Evolutionary conservation across 2,888 invertebrate genomes (phyloP), one percentile per base, ranked within the genome.

Genomic region (Synergus laeviventris): DNA sequence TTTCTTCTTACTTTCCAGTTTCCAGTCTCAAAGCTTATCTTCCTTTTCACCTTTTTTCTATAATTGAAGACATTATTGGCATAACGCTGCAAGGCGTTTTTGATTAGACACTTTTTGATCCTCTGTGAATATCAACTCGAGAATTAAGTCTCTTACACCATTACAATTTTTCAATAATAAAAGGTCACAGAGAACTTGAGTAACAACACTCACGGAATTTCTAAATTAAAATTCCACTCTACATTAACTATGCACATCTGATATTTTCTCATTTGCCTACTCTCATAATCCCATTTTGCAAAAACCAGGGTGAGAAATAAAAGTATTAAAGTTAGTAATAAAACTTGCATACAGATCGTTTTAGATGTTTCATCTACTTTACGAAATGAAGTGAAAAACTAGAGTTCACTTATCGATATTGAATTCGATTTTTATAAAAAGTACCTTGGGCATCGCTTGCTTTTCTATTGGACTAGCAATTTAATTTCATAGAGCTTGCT

Each of bases 11-110:
- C n/a, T n/a, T n/a, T n/a, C n/a, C n/a, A 70, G 36, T 49, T 45
- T 12, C 39, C 31, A 9, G 42, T 56, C 73, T 64, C 79, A 79
- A 75, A 75, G 75, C 73, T 76, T 76, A 75, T 64, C 73, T 76
- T 76, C 49, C 24, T 75, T 73, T 60, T 60, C 62, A 38, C 62
- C 39, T 76, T 78, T 73, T 74, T 78, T n/a, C 31, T 21, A 39
- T 42, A 42, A 64, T 64, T 64, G 16, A 4, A n/a, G 49, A 49
- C n/a, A n/a, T n/a, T 49, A 49, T 49, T n/a, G 8, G 49, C n/a
- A 49, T 49, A 49, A n/a, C 45, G 16, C 24, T 5, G 42, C 45
- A 18, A 9, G 3, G 12, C 4, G 4, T 12, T 39, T 64, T 21
- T 18, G 12, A 70, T 18, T 64, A 12, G 18, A 16, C 24, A 16